Evolutionary conservation across 2,797 vertebrate genomes (phyloP), one percentile per base, ranked within the genome.

Genomic region (Mus spretus): DNA sequence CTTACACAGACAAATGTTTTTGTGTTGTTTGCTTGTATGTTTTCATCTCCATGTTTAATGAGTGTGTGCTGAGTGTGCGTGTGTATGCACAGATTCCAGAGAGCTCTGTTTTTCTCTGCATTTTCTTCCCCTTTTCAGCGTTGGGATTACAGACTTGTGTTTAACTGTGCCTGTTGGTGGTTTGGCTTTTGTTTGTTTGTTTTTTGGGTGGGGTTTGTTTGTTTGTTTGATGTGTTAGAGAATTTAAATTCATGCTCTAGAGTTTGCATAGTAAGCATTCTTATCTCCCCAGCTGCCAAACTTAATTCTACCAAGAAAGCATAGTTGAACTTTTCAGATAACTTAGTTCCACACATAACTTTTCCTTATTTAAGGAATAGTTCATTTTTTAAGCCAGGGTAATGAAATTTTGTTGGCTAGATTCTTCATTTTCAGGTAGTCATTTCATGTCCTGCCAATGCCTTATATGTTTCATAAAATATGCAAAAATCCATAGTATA

Each of bases 21-120:
- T 67, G 14, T 67, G 31, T 72, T 72, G n/a, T 72, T 70, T n/a
- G 6, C 34, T n/a, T 80, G 15, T 44, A 92, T 83, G 44, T 95
- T 95, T 93, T 94, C 53, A 95, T 95, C 90, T 22, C 77, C n/a
- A 94, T 90, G 9, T 40, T 88, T 55, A 22, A 31, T 24, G 55
- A 9, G n/a, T 6, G 24, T 65, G 4, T 4, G 5, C 14, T 17
- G 4, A 0, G 17, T 22, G 59, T 6, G 40, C 0, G 8, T 19
- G 4, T 44, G 37, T 20, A 4, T 84, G 15, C 17, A 0, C 8
- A 22, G 61, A 24, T 3, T 6, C 19, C 15, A 72, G 67, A 47
- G 44, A 37, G 65, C 44, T 72, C 65, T 37, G 72, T 72, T n/a
- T 55, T 37, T 87, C 79, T 72, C 50, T 57, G 85, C 67, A 67